Base-by-base conservation (phyloP, 1,140 invertebrate genomes). In the Pristionchus pacificus region DNA sequence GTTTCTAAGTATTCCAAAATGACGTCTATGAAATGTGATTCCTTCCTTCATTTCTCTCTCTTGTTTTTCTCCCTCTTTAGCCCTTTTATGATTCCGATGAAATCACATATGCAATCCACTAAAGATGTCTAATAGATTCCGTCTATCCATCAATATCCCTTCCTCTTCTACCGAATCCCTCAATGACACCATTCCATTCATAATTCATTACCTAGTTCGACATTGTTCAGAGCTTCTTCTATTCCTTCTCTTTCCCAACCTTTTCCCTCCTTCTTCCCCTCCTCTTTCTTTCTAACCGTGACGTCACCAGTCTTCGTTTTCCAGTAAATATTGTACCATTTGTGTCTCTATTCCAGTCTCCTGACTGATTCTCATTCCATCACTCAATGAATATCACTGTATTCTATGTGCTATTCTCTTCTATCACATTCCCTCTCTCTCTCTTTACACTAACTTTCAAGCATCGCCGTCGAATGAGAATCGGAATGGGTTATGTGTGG, bases 71-170 rank as follows among this genome's bases (percentile, higher is more conserved):
- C 65, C 65, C 2, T 66, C 49, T 57, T 31, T 58, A 31, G 59
- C 65, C 65, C 59, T 57, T 66, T 57, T 27, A 58, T 66, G 57
- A 38, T 66, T 27, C 65, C 49, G 57, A 58, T 66, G 29, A 66
- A 66, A 58, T 49, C 33, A 38, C 38, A 38, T 66, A n/a, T n/a
- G n/a, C n/a, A n/a, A n/a, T n/a, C n/a, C n/a, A n/a, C n/a, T n/a
- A n/a, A n/a, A n/a, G n/a, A n/a, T n/a, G n/a, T n/a, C n/a, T n/a
- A n/a, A n/a, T n/a, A n/a, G n/a, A n/a, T n/a, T n/a, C n/a, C n/a
- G n/a, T n/a, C n/a, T n/a, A n/a, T n/a, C n/a, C n/a, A n/a, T n/a
- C n/a, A n/a, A n/a, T n/a, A n/a, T n/a, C n/a, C n/a, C n/a, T n/a
- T n/a, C n/a, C n/a, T n/a, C n/a, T n/a, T n/a, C n/a, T n/a, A n/a